phyloP scores from a whole-genome alignment of 2,113 vertebrate genomes.

The Speoplatyrhinus poulsoni region DNA sequence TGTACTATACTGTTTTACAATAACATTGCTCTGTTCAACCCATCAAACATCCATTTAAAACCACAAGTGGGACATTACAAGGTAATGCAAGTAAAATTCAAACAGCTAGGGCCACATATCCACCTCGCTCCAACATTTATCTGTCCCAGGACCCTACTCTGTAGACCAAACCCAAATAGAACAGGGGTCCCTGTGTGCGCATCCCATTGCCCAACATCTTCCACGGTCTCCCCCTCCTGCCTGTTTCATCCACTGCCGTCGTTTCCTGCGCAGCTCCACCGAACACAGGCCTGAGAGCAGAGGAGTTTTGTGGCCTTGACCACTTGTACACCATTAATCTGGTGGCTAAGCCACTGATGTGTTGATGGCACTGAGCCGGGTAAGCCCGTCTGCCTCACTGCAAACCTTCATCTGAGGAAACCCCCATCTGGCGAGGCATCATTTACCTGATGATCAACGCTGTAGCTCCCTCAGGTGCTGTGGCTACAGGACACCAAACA shows the following conservation, averaged over 20 bases:
- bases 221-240: constrained; percentile 46
- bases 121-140: constrained; percentile 63
- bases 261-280: constrained; percentile 59
- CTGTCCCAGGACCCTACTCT: constrained; percentile 65
- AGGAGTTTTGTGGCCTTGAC: constrained; percentile 72
- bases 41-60: constrained; percentile 37
- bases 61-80: constrained; percentile 33
- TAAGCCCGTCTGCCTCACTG: constrained; percentile 68
- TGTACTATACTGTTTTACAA: background rate
- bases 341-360: constrained; percentile 75
- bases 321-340: constrained; percentile 77
- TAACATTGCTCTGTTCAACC: constrained; percentile 13
- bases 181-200: constrained; percentile 57
- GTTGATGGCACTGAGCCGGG: constrained; percentile 72
- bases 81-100: constrained; percentile 31
- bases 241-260: constrained; percentile 49
- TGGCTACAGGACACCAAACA: constrained; percentile 23
- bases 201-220: constrained; percentile 52
- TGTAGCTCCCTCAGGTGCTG: constrained; percentile 41
- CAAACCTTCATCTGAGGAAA: constrained; percentile 58
- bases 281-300: constrained; percentile 65
- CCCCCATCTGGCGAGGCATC: constrained; percentile 45
- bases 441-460: constrained; percentile 59
- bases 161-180: constrained; percentile 65
- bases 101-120: constrained; percentile 52